A percentile compares a stretch with the other conserved stretches of the same genome.
These are phyloP conservation scores for Nemurella pictetii DNA, from an alignment of 2,888 invertebrate genomes.

Conservation along the genomic window DNA sequence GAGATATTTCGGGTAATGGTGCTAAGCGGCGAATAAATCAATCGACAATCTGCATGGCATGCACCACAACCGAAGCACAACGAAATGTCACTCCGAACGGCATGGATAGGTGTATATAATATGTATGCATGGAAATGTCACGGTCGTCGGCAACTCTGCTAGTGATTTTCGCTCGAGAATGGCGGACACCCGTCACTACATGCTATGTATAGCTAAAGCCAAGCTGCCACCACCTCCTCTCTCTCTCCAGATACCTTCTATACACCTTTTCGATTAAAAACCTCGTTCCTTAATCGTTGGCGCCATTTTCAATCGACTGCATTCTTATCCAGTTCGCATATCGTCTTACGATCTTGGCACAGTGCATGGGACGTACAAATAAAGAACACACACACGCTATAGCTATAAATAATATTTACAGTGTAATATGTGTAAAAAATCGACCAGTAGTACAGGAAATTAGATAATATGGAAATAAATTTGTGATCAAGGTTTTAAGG, in stretches of 20 bases:
- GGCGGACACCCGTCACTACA: no score
- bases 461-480: neutral
- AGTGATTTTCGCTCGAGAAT: no score
- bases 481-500: neutral
- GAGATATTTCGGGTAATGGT: no score
- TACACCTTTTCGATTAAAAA: no score
- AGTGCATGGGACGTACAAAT: neutral
- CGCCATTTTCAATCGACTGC: neutral
- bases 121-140: slow-evolving; percentile 6
- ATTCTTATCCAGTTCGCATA: neutral
- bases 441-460: neutral
- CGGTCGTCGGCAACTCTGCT: neutral
- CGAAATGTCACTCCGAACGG: neutral
- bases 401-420: neutral
- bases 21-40: no score
- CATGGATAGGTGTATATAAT: no score
- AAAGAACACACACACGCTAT: no score
- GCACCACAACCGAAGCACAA: no score
- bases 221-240: no score
- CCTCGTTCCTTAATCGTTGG: neutral
- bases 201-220: no score
- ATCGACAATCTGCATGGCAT: no score
- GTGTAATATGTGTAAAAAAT: neutral
- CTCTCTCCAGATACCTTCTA: no score
- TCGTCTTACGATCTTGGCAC: neutral